Evolutionary conservation across 2,113 vertebrate species (phyloP).

Genomic region (Pithys albifrons): DNA sequence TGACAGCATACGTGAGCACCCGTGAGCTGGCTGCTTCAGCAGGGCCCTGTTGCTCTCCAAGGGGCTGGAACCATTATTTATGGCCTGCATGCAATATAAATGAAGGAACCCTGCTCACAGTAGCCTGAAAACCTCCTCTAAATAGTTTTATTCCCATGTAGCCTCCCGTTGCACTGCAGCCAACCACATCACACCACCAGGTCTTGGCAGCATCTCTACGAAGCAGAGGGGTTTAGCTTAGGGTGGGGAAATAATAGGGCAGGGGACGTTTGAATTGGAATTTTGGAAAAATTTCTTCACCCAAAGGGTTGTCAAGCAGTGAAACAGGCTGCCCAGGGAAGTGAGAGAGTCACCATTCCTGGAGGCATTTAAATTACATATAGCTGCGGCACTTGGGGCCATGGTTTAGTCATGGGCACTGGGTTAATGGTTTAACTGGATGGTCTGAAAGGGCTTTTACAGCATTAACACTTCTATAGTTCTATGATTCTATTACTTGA

Average conservation of each 20-base stretch:
- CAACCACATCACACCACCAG: not conserved
- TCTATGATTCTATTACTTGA: not conserved
- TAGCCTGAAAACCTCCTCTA: not conserved
- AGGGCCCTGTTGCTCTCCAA: not conserved
- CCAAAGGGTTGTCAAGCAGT: not conserved
- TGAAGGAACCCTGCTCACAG: not conserved
- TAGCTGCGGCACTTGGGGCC: not conserved
- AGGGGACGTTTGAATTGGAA: not conserved
- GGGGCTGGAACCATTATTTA: not conserved
- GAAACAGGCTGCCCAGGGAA: not conserved
- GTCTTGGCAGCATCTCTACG: not conserved
- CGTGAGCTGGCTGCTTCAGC: not conserved
- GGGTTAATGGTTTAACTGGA: not conserved
- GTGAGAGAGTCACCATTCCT: not conserved
- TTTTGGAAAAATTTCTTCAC: not conserved
- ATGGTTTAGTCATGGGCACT: fast-evolving
- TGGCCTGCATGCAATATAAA: not conserved
- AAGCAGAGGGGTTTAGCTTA: not conserved
- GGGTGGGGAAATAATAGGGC: not conserved
- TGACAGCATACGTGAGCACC: fast-evolving
- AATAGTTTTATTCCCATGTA: not conserved
- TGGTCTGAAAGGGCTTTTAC: not conserved
- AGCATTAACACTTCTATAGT: not conserved
- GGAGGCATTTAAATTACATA: not conserved
- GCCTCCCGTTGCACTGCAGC: not conserved